Percentiles rank a stretch among this genome's conserved stretches.
Evolutionary conservation across 2,113 vertebrate species (phyloP).

Genomic region (Ciconia boyciana): DNA sequence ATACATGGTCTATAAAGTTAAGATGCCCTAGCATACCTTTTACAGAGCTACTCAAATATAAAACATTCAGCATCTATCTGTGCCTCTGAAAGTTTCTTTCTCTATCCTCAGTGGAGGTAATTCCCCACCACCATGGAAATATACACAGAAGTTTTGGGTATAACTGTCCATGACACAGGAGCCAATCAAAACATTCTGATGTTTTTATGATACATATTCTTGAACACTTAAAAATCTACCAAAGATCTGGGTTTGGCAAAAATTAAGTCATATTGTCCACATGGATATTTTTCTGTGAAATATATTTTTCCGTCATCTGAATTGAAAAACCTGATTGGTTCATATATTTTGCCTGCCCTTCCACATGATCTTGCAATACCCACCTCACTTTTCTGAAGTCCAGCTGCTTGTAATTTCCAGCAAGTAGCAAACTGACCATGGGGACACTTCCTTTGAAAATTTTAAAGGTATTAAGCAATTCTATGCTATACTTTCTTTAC

Average conservation of each 20-base stretch:
- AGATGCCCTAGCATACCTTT: not conserved
- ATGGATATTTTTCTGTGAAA: not conserved
- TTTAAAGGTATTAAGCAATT: too few species aligned
- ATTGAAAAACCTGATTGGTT: not conserved
- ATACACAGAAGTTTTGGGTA: not conserved
- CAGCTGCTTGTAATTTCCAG: not conserved
- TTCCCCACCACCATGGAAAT: not conserved
- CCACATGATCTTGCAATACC: not conserved
- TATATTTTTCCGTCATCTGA: not conserved
- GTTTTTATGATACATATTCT: not conserved
- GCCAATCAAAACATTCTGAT: not conserved
- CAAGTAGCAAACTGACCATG: not conserved
- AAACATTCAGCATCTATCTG: not conserved
- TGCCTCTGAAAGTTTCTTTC: not conserved
- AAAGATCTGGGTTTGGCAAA: not conserved
- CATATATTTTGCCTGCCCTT: not conserved
- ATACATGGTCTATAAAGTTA: not conserved
- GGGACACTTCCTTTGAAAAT: not conserved
- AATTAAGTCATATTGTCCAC: not conserved
- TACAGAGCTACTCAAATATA: not conserved
- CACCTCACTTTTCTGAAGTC: not conserved
- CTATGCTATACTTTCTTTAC: too few species aligned
- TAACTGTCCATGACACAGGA: not conserved
- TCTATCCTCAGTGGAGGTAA: not conserved
- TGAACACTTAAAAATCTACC: not conserved